These are phyloP conservation scores for Rhabditoides inermis DNA, from an alignment of 2,888 invertebrate genomes.

Conservation along the genomic window DNA sequence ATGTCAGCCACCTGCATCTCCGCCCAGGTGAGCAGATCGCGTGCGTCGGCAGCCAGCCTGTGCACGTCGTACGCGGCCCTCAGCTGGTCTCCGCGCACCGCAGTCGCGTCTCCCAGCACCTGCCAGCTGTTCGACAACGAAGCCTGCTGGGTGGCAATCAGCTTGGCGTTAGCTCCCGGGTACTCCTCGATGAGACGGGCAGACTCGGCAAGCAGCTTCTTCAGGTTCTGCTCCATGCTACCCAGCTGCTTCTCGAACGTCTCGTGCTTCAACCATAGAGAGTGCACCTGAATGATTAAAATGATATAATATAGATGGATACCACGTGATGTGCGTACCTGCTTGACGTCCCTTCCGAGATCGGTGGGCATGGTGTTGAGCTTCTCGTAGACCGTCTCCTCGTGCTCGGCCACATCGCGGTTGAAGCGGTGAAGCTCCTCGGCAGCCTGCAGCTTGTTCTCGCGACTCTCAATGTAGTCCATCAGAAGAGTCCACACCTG, in stretches of 20 bases:
- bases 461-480: constrained; percentile 76
- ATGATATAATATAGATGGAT: too few species aligned
- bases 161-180: constrained; percentile 81
- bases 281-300: constrained; percentile 63
- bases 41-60: constrained; percentile 74
- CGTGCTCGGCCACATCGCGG: constrained; percentile 59
- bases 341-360: constrained; percentile 71
- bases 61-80: constrained; percentile 81
- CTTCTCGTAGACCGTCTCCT: constrained; percentile 63
- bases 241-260: constrained; percentile 85
- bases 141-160: constrained; percentile 77
- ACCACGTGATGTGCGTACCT: too few species aligned
- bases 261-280: constrained; percentile 76
- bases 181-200: constrained; percentile 72
- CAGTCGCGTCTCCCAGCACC: constrained; percentile 71
- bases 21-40: constrained; percentile 83
- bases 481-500: constrained; percentile 73
- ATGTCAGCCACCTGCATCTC: constrained; percentile 69
- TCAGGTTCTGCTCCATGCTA: constrained; percentile 69
- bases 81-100: constrained; percentile 70
- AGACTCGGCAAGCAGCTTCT: constrained; percentile 84
- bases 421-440: constrained; percentile 95
- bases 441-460: constrained; percentile 79
- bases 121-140: constrained; percentile 80
- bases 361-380: constrained; percentile 73